phyloP scores from a whole-genome alignment of 2,113 vertebrate species.

The Campylomormyrus tamandua region DNA sequence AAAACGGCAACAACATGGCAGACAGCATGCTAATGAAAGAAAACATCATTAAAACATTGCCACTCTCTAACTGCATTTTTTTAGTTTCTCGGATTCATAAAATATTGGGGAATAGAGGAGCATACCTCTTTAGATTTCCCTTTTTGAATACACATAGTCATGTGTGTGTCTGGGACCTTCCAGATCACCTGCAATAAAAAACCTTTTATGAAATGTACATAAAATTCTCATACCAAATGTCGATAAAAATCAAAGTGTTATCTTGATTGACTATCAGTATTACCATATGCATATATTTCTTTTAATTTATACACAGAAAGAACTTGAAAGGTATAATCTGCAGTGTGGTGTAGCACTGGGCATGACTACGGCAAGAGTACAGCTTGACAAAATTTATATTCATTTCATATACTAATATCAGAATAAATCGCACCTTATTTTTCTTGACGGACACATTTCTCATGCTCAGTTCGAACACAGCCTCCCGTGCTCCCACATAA shows the following conservation, averaged over 20 bases:
- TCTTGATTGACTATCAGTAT: background rate
- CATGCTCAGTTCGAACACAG: conserved; percentile 79
- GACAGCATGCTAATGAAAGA: background rate
- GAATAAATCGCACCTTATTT: conserved; percentile 65
- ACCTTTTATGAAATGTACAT: background rate
- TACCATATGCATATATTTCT: background rate
- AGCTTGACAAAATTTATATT: background rate
- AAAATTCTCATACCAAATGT: background rate
- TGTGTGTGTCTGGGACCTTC: conserved; percentile 73
- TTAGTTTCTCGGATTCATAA: background rate
- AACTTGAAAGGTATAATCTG: background rate
- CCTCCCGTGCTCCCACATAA: conserved; percentile 87
- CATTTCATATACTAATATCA: background rate
- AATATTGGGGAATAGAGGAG: background rate
- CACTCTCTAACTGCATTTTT: background rate
- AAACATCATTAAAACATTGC: background rate
- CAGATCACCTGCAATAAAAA: conserved; percentile 67
- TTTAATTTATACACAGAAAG: background rate
- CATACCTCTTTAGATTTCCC: conserved; percentile 91
- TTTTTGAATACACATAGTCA: conserved; percentile 74
- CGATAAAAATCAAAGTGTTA: background rate
- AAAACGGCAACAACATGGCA: background rate
- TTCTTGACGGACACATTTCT: conserved; percentile 69
- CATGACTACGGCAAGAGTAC: background rate
- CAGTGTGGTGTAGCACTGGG: background rate